Percentiles rank a stretch among this genome's conserved stretches.
These are phyloP conservation scores for Stigmatopora argus DNA, from an alignment of 2,113 vertebrate species.

Conservation along the genomic window DNA sequence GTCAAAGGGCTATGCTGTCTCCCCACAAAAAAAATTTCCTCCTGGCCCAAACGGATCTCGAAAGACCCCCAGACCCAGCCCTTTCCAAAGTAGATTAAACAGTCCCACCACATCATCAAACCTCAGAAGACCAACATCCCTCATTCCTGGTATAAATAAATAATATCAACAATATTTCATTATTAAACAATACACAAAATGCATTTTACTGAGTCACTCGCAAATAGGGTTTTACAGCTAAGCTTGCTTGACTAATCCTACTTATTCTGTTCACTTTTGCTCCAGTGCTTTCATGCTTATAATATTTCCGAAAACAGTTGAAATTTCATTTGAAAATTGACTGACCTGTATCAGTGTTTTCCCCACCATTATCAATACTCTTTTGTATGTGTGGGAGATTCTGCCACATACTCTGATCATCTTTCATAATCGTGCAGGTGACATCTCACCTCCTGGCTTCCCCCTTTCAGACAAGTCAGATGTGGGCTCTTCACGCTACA, in stretches of 20 bases:
- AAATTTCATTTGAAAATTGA: no score
- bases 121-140: constrained; percentile 61
- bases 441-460: constrained; percentile 62
- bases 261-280: neutral
- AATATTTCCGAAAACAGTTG: no score
- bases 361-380: no score
- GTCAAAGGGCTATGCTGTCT: constrained; percentile 66
- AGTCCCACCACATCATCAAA: constrained; percentile 71
- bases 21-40: constrained; percentile 69
- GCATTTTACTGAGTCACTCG: neutral
- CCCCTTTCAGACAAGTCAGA: constrained; percentile 70
- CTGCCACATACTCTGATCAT: neutral
- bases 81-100: constrained; percentile 60
- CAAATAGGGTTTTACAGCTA: neutral
- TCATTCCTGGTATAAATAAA: constrained; percentile 38
- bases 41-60: constrained; percentile 61
- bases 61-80: constrained; percentile 68
- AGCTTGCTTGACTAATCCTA: neutral
- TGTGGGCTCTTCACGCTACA: constrained; percentile 80
- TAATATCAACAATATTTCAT: neutral
- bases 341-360: neutral
- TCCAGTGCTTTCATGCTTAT: neutral
- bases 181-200: neutral
- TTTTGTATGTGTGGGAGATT: neutral
- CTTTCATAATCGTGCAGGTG: constrained; percentile 36